A percentile compares a stretch with the other conserved stretches of the same genome.
These are phyloP conservation scores for Microctonus hyperodae DNA, from an alignment of 2,888 invertebrate species.

Conservation along the genomic window DNA sequence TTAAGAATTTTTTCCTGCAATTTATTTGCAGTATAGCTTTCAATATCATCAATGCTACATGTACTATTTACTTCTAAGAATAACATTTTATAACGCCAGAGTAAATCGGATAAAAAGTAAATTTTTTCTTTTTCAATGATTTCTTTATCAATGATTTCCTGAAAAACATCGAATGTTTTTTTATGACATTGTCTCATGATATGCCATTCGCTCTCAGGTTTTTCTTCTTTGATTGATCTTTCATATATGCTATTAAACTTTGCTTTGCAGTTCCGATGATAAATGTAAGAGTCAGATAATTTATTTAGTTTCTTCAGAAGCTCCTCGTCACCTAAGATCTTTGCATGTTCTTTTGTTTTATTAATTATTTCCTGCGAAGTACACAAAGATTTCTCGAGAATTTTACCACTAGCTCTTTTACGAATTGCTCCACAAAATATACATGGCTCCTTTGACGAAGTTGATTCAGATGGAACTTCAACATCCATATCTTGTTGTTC, in stretches of 20 bases:
- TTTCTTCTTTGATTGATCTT: too few species aligned
- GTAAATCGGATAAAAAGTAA: background rate
- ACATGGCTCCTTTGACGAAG: background rate
- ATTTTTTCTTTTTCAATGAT: background rate
- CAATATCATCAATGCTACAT: background rate
- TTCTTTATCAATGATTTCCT: background rate
- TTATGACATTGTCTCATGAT: too few species aligned
- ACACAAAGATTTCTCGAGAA: background rate
- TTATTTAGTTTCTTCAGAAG: too few species aligned
- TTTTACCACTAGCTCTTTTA: background rate
- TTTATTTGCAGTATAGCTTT: background rate
- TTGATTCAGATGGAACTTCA: background rate
- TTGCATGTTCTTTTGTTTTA: too few species aligned
- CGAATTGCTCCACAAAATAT: background rate
- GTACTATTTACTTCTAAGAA: background rate
- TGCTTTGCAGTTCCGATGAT: too few species aligned
- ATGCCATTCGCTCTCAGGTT: too few species aligned
- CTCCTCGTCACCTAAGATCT: too few species aligned
- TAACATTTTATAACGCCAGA: background rate
- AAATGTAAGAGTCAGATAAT: too few species aligned
- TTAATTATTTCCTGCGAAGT: background rate
- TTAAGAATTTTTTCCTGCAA: background rate
- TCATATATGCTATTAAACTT: too few species aligned
- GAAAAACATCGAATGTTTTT: too few species aligned
- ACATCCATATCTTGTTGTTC: background rate